phyloP scores from a whole-genome alignment of 2,113 vertebrate species.

The Gila orcuttii region DNA sequence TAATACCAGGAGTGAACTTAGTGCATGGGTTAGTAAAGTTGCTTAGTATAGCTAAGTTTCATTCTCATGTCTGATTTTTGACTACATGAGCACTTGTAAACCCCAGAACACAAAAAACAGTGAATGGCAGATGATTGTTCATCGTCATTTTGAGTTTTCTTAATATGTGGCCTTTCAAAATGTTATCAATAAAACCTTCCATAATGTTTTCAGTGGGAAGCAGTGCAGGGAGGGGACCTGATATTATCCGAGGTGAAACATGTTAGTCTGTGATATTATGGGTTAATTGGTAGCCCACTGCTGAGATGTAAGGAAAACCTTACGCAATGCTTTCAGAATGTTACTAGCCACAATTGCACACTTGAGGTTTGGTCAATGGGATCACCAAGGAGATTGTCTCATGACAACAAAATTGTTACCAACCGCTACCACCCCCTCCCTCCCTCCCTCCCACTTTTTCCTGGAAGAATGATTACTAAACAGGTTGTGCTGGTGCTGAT shows the following conservation, averaged over 20 bases:
- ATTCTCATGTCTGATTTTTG: not conserved
- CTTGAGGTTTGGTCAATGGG: conserved; percentile 49
- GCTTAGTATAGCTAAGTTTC: not conserved
- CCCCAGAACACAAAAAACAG: not conserved
- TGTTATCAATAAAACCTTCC: not conserved
- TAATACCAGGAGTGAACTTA: too few relatives aligned
- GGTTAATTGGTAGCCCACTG: conserved; percentile 12
- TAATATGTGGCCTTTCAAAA: not conserved
- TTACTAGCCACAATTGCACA: conserved; percentile 24
- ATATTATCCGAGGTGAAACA: not conserved
- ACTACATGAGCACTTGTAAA: not conserved
- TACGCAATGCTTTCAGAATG: conserved; percentile 2
- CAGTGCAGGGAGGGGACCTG: not conserved
- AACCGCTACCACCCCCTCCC: conserved; percentile 50
- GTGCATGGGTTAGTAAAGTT: too few relatives aligned
- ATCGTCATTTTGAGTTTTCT: not conserved
- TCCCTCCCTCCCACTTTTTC: conserved; percentile 54
- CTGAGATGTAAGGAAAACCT: conserved; percentile 15
- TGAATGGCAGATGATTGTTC: not conserved
- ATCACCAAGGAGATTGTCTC: conserved; percentile 68
- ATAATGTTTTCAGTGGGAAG: not conserved
- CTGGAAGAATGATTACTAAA: conserved; percentile 77
- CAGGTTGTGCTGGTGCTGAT: conserved; percentile 64
- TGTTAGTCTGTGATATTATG: conserved; percentile 12
- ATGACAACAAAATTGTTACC: conserved; percentile 62